Evolutionary conservation across 2,888 invertebrate genomes (phyloP), one percentile per base, ranked within the genome.

Genomic region (Gari tellinella): DNA sequence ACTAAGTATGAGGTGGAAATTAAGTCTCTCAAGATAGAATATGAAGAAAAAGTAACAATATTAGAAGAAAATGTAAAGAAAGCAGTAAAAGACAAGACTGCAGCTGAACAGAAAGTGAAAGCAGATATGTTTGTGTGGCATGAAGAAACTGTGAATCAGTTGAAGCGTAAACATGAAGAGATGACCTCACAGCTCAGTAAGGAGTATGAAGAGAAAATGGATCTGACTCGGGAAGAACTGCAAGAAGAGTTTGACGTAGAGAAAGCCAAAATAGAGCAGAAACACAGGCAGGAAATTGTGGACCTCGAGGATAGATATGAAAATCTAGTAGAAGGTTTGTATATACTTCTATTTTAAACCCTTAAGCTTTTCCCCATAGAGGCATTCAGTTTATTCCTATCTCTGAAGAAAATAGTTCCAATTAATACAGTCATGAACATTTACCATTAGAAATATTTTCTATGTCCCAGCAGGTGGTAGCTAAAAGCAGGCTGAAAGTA

Each of bases 281-380:
- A 78, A 25, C 82, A 89, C 45, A 74, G 83, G 65, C 66, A 49
- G 2, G 80, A 85, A 40, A 53, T 87, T 41, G 53, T 65, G 2
- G 85, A 87, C n/a, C 56, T 76, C 8, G 85, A 88, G 52, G 87
- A 85, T 12, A 84, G 84, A 80, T 86, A 86, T 74, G 85, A 86
- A 37, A 80, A 70, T 46, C 74, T 89, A 23, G 76, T 87, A 49
- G 85, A 87, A 80, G 84, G 89, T 89, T 79, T 57, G 77, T 23
- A 14, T 8, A 21, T 31, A 31, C 4, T 31, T 31, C 10, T 10
- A 31, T n/a, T n/a, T n/a, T n/a, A n/a, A n/a, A n/a, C n/a, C n/a
- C n/a, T n/a, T n/a, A n/a, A n/a, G n/a, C n/a, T n/a, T n/a, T n/a
- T n/a, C n/a, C n/a, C n/a, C n/a, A n/a, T n/a, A n/a, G n/a, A n/a